Percentiles rank a stretch among this genome's conserved stretches.
Conservation (phyloP, 2,113 vertebrate genomes). For the Marmota flaviventris region DNA sequence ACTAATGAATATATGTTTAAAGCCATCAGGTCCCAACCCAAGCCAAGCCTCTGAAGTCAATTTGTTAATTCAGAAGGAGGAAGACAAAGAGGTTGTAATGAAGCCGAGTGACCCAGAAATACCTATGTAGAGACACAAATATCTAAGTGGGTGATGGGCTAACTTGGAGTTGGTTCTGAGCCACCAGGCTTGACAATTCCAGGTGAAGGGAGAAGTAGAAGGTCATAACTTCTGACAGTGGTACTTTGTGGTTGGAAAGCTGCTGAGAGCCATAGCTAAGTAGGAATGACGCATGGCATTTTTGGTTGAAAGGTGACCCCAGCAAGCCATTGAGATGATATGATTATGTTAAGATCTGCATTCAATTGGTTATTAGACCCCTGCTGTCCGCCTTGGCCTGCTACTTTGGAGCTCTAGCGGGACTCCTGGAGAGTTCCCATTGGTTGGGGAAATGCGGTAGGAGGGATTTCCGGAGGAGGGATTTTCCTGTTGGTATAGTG, state of each 20-base stretch:
- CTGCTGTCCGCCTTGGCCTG: too few species aligned
- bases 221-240: constrained; percentile 13
- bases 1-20: background rate
- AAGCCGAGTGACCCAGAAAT: background rate
- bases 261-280: too few species aligned
- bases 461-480: too few species aligned
- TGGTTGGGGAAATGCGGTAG: too few species aligned
- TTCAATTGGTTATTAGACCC: too few species aligned
- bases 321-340: too few species aligned
- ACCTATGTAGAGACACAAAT: background rate
- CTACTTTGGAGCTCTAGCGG: too few species aligned
- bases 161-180: constrained; percentile 41
- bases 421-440: too few species aligned
- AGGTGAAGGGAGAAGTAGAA: constrained; percentile 29
- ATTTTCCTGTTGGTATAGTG: too few species aligned
- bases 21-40: background rate
- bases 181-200: background rate
- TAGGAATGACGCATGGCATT: too few species aligned
- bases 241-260: background rate
- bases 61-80: constrained; percentile 19
- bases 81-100: background rate
- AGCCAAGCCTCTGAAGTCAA: background rate
- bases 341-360: too few species aligned
- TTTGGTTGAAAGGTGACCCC: too few species aligned
- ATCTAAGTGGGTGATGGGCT: background rate